Conservation (phyloP, 2,888 invertebrate species). For the Melipona beecheii region DNA sequence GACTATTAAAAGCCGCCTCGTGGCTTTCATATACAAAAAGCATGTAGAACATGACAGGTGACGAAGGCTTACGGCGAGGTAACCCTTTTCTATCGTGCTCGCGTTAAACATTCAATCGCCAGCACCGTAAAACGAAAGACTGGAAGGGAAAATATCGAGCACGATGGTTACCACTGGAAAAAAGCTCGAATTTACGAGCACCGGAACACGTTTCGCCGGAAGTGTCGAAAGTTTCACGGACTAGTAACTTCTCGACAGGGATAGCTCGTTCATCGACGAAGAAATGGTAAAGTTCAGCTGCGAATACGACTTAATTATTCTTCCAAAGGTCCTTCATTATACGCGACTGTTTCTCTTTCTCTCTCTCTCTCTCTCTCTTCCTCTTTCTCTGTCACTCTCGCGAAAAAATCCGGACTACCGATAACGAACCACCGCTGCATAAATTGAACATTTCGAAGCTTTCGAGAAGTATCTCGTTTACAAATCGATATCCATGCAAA, state of each 20-base stretch:
- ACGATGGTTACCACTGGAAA: conserved; percentile 1
- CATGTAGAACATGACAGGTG: neutral
- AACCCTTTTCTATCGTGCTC: neutral
- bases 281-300: conserved; percentile 19
- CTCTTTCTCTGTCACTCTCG: no score
- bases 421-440: conserved; percentile 25
- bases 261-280: neutral
- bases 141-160: neutral
- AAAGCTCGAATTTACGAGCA: conserved; percentile 44
- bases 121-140: neutral
- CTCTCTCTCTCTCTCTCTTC: no score
- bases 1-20: neutral
- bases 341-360: neutral
- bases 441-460: neutral
- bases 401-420: neutral
- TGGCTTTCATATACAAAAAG: neutral
- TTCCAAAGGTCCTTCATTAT: neutral
- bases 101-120: conserved; percentile 12
- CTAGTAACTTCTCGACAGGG: conserved; percentile 16
- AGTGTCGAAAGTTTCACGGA: conserved; percentile 24
- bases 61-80: neutral
- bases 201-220: neutral
- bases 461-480: conserved; percentile 6
- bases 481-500: neutral
- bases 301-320: conserved; percentile 44